Evolutionary conservation across 2,797 vertebrate genomes (phyloP), one percentile per base, ranked within the genome.

Genomic region (Melanotaenia parkinsoni): DNA sequence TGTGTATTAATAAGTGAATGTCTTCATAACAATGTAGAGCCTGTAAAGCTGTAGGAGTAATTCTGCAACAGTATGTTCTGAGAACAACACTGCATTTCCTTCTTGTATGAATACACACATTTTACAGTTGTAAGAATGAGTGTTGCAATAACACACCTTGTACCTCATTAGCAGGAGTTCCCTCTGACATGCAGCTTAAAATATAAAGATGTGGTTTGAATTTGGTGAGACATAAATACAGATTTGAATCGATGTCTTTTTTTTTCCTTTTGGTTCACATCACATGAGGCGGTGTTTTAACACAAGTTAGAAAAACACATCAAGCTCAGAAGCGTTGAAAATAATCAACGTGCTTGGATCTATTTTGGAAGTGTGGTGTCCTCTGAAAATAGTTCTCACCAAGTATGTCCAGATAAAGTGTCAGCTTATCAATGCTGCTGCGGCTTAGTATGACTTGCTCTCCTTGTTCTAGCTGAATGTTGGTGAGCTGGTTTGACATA

Each of bases 301-400:
- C 18, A 28, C 8, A 11, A 4, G 20, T 75, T 65, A 47, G 16
- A 61, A 58, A 56, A 70, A 40, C 26, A 64, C 20, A 70, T 26
- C 30, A 54, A 35, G 33, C 57, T 47, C 2, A 63, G 33, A 43
- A 20, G 22, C 24, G 24, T 74, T 73, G 26, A 40, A 80, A 59
- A n/a, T 58, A 53, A 68, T 72, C 26, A 63, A 72, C 32, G 8
- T 50, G 26, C 37, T 77, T 13, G 38, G 28, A 76, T 72, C 72
- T 68, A 78, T 77, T 87, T 80, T 67, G 26, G 43, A 81, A 79
- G 70, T 76, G 78, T 74, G 63, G 68, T 65, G 76, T 86, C 79
- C 73, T 69, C 74, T 79, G 67, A 60, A 77, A 85, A 75, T 62
- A 74, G 69, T 61, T 53, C 63, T 53, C 37, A 30, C 50, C 51